Evolutionary conservation across 2,888 invertebrate species (phyloP).

Genomic region (Gerosis bhagava): DNA sequence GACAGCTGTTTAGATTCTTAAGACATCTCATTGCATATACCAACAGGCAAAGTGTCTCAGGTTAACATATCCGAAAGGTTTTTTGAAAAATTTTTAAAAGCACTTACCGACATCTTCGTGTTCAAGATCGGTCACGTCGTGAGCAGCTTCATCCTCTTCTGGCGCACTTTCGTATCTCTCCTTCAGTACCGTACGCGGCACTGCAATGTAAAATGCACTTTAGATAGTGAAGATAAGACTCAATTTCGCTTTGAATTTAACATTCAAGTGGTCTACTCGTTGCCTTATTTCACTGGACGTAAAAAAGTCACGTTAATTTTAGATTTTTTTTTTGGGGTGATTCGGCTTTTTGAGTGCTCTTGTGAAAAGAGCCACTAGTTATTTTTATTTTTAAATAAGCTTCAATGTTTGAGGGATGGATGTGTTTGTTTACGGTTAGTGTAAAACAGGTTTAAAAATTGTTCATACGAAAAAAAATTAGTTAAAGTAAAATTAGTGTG

Average conservation of each 20-base stretch:
- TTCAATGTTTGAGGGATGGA: slow-evolving; percentile 45
- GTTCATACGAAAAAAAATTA: too few relatives aligned
- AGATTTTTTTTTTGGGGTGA: slow-evolving; percentile 58
- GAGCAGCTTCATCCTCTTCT: slow-evolving; percentile 89
- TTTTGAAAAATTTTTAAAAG: slow-evolving; percentile 35
- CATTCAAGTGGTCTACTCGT: slow-evolving; percentile 48
- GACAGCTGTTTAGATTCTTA: slow-evolving; percentile 4
- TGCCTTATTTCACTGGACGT: slow-evolving; percentile 39
- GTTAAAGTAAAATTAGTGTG: too few relatives aligned
- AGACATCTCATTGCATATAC: not conserved
- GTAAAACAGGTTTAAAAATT: too few relatives aligned
- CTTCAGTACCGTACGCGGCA: slow-evolving; percentile 91
- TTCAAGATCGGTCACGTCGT: slow-evolving; percentile 71
- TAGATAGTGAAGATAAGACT: slow-evolving; percentile 41
- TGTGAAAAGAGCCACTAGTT: slow-evolving; percentile 38
- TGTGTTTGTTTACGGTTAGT: slow-evolving; percentile 50
- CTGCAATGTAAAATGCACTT: slow-evolving; percentile 76
- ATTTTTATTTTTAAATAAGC: slow-evolving; percentile 47
- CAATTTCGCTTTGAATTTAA: slow-evolving; percentile 29
- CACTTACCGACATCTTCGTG: slow-evolving; percentile 79
- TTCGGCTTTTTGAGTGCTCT: slow-evolving; percentile 44
- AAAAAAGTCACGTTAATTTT: slow-evolving; percentile 63
- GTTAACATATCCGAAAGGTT: slow-evolving; percentile 2
- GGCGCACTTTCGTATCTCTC: slow-evolving; percentile 91
- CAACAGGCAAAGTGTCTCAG: not conserved